Percentiles rank a stretch among this genome's conserved stretches.
Evolutionary conservation across 2,113 vertebrate genomes (phyloP).

Genomic region (Nycticorax nycticorax): DNA sequence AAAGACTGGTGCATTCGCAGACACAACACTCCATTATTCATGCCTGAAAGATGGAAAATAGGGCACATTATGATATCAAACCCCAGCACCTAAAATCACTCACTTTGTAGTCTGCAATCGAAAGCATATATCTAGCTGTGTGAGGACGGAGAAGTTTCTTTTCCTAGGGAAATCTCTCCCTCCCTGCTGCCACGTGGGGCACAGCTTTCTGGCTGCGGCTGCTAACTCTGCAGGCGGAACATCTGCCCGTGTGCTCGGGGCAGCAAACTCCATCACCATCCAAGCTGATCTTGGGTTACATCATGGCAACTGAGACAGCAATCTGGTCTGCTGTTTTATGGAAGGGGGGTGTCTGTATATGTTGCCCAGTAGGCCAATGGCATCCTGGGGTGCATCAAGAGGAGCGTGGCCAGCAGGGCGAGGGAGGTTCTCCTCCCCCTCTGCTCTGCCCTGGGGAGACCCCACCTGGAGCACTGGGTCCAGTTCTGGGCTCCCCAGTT

Average conservation of each 20-base stretch:
- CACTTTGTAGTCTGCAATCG: not conserved
- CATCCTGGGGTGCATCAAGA: too few relatives aligned
- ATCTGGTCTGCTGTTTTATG: not conserved
- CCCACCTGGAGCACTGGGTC: too few relatives aligned
- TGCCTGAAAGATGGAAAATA: not conserved
- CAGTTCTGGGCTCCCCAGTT: too few relatives aligned
- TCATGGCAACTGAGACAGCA: not conserved
- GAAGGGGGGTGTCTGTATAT: not conserved
- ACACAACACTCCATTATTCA: not conserved
- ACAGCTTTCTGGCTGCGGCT: not conserved
- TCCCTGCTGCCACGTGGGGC: rapidly evolving
- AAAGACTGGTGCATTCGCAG: not conserved
- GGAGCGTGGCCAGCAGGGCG: too few relatives aligned
- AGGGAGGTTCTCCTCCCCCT: too few relatives aligned
- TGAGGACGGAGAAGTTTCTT: not conserved
- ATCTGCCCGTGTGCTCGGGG: not conserved
- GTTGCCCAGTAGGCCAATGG: too few relatives aligned
- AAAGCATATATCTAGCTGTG: not conserved
- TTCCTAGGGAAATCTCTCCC: not conserved
- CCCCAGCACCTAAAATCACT: not conserved
- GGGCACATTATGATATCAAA: not conserved
- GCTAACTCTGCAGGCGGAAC: not conserved
- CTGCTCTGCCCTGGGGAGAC: too few relatives aligned
- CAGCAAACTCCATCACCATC: not conserved
- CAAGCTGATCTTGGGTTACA: not conserved